Base-by-base conservation (phyloP, 2,113 vertebrate genomes). In the Ovis canadensis region DNA sequence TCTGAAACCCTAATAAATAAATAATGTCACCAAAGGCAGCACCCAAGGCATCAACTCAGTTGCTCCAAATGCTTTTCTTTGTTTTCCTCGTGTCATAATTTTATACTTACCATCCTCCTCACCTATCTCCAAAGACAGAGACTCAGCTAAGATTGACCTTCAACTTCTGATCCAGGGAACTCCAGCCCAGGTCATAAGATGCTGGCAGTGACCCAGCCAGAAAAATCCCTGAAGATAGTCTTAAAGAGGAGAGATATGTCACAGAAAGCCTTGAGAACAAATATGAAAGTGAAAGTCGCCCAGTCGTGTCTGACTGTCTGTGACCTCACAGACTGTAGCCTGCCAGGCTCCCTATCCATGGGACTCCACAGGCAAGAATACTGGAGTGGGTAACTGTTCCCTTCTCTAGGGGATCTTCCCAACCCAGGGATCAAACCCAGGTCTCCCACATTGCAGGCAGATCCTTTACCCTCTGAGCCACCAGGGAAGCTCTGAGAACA, bases 11-110 rank as follows among this genome's bases (percentile, higher is more conserved):
- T 16, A 36, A 17, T n/a, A 88, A 90, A 64, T 84, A 91, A 77
- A 96, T 5, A 62, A 57, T 55, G 40, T 82, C 40, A 31, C 86
- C 90, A 62, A 60, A 86, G 97, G 92, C 96, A 97, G 88, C 48
- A n/a, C 82, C 88, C 15, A 48, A 59, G 80, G 77, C 88, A 8
- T 43, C 80, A 45, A 52, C 19, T 59, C 67, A 89, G 16, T 25
- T 3, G 2, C 33, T 52, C 33, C 91, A 81, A 54, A 86, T 82
- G 7, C 43, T 86, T 91, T 96, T 81, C 64, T 95, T 91, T 88
- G 33, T 92, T 1, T 0, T 27, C 74, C 2, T 64, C 19, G 31
- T 52, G 59, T 64, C 10, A 55, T 88, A 90, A 33, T 60, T 48
- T 88, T 54, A 48, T 13, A 50, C 9, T 64, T 67, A 9, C 3